These are phyloP conservation scores for Amaurobius ferox DNA, from an alignment of 2,888 invertebrate genomes.

Conservation along the genomic window DNA sequence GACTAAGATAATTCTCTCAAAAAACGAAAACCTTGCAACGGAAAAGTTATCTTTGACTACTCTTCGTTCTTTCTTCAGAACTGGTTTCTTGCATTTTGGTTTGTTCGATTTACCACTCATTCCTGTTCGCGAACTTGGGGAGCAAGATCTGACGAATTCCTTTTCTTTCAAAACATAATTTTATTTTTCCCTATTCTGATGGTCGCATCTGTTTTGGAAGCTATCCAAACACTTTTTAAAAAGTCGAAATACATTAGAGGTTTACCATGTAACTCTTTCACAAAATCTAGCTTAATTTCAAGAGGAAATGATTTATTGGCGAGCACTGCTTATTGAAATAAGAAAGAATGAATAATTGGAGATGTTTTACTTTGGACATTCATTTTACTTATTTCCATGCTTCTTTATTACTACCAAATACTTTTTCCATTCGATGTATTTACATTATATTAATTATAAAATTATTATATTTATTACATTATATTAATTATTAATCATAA, in stretches of 20 bases:
- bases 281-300: constrained; percentile 35
- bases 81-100: constrained; percentile 59
- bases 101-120: constrained; percentile 37
- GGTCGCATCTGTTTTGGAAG: constrained; percentile 47
- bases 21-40: constrained; percentile 44
- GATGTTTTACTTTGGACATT: background rate
- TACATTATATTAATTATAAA: too few species aligned
- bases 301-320: constrained; percentile 35
- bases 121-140: constrained; percentile 11
- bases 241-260: constrained; percentile 62
- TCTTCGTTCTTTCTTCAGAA: constrained; percentile 65
- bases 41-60: constrained; percentile 44
- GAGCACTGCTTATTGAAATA: background rate
- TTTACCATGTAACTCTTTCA: constrained; percentile 44
- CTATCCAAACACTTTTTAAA: constrained; percentile 43
- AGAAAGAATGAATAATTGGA: background rate
- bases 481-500: too few species aligned
- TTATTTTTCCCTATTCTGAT: constrained; percentile 29
- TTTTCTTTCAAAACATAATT: constrained; percentile 22
- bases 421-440: constrained; percentile 3
- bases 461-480: too few species aligned
- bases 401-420: background rate
- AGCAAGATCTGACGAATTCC: background rate
- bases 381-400: background rate
- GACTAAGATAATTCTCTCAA: constrained; percentile 65